Base-by-base conservation (phyloP, 2,888 invertebrate genomes). In the Drosophila helvetica region DNA sequence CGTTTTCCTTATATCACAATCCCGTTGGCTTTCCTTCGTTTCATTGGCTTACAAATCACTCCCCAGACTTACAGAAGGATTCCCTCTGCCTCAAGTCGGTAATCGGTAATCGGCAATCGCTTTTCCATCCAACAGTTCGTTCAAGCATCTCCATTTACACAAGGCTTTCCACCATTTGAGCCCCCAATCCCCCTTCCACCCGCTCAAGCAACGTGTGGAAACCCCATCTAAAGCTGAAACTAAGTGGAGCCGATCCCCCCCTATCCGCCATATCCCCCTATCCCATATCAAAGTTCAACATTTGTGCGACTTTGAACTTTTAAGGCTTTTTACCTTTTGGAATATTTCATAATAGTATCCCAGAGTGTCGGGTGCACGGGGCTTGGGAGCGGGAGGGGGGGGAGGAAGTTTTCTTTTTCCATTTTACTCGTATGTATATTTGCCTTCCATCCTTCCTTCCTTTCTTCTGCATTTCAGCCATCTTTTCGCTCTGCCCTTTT, bases 241-340 rank as follows among this genome's bases (percentile, higher is more conserved):
- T 38, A 38, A 38, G 38, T 38, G 38, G 38, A 7, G 38, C 1
- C 38, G 7, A 15, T 38, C 38, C 38, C 38, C 38, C 38, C 1
- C 6, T 19, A 2, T 10, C 38, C n/a, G n/a, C n/a, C n/a, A n/a
- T n/a, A n/a, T n/a, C 38, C 3, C 38, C 38, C n/a, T 19, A 42
- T 42, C 42, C 53, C 42, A 18, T 52, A 33, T 25, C 64, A 42
- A 56, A 51, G 64, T 65, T 52, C 51, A 65, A 56, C 67, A 46
- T 43, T 65, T 33, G 42, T 57, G 27, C 48, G 48, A 66, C 58
- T 66, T 66, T 68, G 66, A 68, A 66, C 68, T 66, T 65, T 48
- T 68, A 65, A 19, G 68, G 67, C 52, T 67, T 67, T 56, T 0
- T 33, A 27, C 18, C 58, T 18, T 22, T n/a, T 27, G 22, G 33